Evolutionary conservation across 2,113 vertebrate genomes (phyloP), one percentile per base, ranked within the genome.

Genomic region (Aptenodytes patagonicus): DNA sequence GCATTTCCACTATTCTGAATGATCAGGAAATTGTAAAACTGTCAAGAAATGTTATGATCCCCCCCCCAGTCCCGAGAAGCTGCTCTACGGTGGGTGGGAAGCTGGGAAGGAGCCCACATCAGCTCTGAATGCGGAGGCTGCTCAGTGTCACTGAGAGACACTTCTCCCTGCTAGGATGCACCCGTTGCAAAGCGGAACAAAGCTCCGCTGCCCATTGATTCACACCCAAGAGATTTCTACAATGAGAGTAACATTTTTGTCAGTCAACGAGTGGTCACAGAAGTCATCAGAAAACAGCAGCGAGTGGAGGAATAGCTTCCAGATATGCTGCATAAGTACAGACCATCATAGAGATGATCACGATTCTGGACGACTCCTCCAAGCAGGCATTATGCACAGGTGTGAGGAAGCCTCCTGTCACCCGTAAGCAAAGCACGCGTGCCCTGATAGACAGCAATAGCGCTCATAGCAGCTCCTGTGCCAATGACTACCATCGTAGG

Each of bases 51-150:
- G 28, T 29, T 44, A 13, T 3, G 28, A 38, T 36, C 6, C 7
- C 5, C 21, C 21, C 42, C 9, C 13, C 25, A 46, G 1, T 28
- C 26, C 47, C 6, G 2, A 85, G 32, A 44, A 71, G n/a, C 15
- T 68, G 38, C 34, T 52, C 32, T 18, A 9, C 0, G 0, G 12
- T 12, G 24, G 77, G 25, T 0, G 0, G 14, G 18, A 17, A 64
- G 13, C 44, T 71, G 29, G n/a, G 58, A 80, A 66, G 1, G 4
- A 72, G 34, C 20, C 31, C 20, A 13, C 1, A 0, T 15, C 11
- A 2, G 3, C 22, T 51, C 10, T 0, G 0, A 60, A 31, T 0
- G 0, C 1, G 1, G 49, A 83, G 44, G 52, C 44, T 31, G 24
- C 47, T 64, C 32, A 40, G 20, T 19, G 32, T 68, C 83, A 55